Evolutionary conservation across 1,140 invertebrate genomes (phyloP).

Genomic region (Drosophila willistoni): DNA sequence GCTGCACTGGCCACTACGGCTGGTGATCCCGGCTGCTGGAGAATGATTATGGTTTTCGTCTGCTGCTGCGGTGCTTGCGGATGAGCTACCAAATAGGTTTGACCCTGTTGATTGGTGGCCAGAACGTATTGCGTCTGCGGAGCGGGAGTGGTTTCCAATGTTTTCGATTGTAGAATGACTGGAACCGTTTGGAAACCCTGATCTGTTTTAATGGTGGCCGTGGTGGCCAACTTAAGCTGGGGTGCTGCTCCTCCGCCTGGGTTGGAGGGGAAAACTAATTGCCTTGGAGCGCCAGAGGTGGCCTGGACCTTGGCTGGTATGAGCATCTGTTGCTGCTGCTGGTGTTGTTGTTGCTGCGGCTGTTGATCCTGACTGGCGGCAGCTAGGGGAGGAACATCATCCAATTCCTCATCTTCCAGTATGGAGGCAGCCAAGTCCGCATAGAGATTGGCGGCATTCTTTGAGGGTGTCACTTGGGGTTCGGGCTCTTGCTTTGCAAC

Average conservation of each 20-base stretch:
- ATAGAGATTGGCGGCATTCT: constrained; percentile 89
- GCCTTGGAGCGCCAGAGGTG: constrained; percentile 34
- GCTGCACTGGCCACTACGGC: constrained; percentile 51
- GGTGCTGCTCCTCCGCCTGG: constrained; percentile 42
- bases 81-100: constrained; percentile 86
- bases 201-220: constrained; percentile 83
- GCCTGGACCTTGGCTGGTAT: constrained; percentile 65
- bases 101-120: constrained; percentile 79
- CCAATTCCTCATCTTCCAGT: constrained; percentile 88
- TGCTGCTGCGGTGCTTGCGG: constrained; percentile 76
- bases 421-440: constrained; percentile 88
- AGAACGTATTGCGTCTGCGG: constrained; percentile 78
- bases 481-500: constrained; percentile 73
- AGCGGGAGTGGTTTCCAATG: constrained; percentile 58
- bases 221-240: constrained; percentile 73
- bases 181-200: constrained; percentile 83
- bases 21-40: constrained; percentile 85
- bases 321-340: constrained; percentile 58
- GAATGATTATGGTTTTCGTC: constrained; percentile 89
- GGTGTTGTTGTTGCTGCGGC: constrained; percentile 43
- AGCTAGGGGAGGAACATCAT: constrained; percentile 83
- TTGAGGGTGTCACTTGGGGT: constrained; percentile 85
- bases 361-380: constrained; percentile 57
- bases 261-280: constrained; percentile 54
- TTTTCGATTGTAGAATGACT: constrained; percentile 84